Base-by-base conservation (phyloP, 2,797 vertebrate species). In the Helarctos malayanus region DNA sequence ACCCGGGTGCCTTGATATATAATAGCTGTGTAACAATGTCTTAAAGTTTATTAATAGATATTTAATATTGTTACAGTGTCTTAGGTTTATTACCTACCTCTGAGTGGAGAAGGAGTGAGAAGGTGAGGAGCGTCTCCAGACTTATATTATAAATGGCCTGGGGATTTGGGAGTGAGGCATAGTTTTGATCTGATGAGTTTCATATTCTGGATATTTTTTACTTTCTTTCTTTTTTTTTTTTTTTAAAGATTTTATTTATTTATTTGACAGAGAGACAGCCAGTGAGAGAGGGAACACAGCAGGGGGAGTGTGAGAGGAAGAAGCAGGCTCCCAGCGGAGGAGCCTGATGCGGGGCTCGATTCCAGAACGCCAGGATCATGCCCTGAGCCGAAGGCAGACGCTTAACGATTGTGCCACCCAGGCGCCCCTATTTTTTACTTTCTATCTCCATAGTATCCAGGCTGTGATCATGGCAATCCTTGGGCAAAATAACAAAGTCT, bases 401-500 rank as follows among this genome's bases (percentile, higher is more conserved):
- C 38, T 38, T 38, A 38, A 38, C 38, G 38, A 38, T 38, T 38
- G 38, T 38, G 38, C 38, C 38, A 38, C 38, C 38, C 38, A 38
- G 38, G 38, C 38, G 38, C 38, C 38, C 38, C 38, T 82, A 32
- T 19, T 86, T 16, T 94, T 91, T 75, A n/a, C 56, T 68, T 87
- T 86, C 9, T 81, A 38, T 87, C 41, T 88, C 35, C 29, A 82
- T 38, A 35, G n/a, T 91, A 45, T 76, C 18, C 18, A 57, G 75
- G n/a, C 56, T 73, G 4, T 65, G 63, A 73, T 86, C 16, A n/a
- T 87, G n/a, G 27, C 57, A 76, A 41, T 57, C 35, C 29, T 78
- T 78, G 76, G 27, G 27, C 15, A 76, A 83, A 96, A 63, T 78
- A 87, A 88, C 54, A 85, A 91, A 71, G 52, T 41, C 52, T 71